phyloP scores from a whole-genome alignment of 2,888 invertebrate species.

The Tiphia femorata region DNA sequence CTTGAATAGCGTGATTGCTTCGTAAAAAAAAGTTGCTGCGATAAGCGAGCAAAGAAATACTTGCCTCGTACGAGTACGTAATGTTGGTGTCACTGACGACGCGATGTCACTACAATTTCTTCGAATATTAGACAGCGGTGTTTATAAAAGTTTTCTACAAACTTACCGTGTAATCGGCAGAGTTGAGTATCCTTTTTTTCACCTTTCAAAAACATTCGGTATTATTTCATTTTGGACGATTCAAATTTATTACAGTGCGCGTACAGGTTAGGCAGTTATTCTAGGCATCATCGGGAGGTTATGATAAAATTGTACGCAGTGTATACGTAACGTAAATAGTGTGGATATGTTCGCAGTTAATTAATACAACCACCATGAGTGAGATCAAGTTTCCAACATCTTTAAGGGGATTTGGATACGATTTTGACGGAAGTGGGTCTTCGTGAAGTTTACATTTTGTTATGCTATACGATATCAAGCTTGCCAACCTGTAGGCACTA shows the following conservation, averaged over 20 bases:
- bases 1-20: too few relatives aligned
- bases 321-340: background rate
- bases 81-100: conserved; percentile 3
- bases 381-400: conserved; percentile 59
- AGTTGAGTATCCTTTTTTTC: background rate
- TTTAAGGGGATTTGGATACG: conserved; percentile 72
- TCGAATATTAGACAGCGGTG: background rate
- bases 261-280: background rate
- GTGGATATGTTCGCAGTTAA: background rate
- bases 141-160: background rate
- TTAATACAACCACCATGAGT: conserved; percentile 31
- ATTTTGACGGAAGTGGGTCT: conserved; percentile 70
- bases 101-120: conserved; percentile 3
- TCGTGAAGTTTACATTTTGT: background rate
- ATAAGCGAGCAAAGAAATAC: too few relatives aligned
- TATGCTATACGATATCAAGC: background rate
- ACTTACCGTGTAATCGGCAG: background rate
- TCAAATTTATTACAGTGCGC: background rate
- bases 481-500: background rate
- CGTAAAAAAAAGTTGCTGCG: too few relatives aligned
- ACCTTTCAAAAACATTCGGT: background rate
- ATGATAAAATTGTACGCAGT: background rate
- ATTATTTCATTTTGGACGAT: background rate
- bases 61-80: too few relatives aligned
- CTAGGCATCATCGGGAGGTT: background rate